These are phyloP conservation scores for Panzeria rudis DNA, from an alignment of 2,888 invertebrate genomes.

Conservation along the genomic window DNA sequence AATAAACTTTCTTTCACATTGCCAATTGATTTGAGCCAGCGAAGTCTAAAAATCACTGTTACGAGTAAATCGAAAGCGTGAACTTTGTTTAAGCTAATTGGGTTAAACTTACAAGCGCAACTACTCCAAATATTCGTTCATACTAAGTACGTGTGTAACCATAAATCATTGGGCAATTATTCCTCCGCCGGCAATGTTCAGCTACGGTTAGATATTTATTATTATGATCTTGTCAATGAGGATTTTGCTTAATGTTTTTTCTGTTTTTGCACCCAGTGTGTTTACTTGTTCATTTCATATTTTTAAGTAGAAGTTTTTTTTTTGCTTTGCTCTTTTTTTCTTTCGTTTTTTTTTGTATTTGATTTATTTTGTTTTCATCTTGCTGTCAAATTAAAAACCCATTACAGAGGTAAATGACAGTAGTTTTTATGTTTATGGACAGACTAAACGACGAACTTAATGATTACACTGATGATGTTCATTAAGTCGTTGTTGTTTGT, in stretches of 20 bases:
- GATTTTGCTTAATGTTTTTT: conserved; percentile 28
- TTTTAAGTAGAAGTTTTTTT: conserved; percentile 15
- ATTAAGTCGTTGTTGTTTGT: conserved; percentile 34
- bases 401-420: conserved; percentile 68
- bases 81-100: conserved; percentile 52
- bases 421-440: conserved; percentile 9
- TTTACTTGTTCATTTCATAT: conserved; percentile 17
- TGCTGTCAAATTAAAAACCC: conserved; percentile 70
- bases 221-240: conserved; percentile 46
- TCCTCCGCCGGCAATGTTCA: conserved; percentile 16
- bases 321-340: conserved; percentile 19
- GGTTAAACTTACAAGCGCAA: conserved; percentile 33
- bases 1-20: conserved; percentile 26
- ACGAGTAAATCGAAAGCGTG: conserved; percentile 28
- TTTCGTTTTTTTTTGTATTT: conserved; percentile 9
- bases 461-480: conserved; percentile 48
- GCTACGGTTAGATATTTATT: conserved; percentile 46
- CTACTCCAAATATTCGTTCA: conserved; percentile 35
- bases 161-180: conserved; percentile 62
- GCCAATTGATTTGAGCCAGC: conserved; percentile 44
- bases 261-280: conserved; percentile 42
- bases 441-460: conserved; percentile 26
- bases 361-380: conserved; percentile 64
- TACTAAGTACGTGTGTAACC: conserved; percentile 53
- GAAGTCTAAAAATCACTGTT: conserved; percentile 33